These are phyloP conservation scores for Salvelinus namaycush DNA, from an alignment of 2,113 vertebrate species.

Conservation along the genomic window DNA sequence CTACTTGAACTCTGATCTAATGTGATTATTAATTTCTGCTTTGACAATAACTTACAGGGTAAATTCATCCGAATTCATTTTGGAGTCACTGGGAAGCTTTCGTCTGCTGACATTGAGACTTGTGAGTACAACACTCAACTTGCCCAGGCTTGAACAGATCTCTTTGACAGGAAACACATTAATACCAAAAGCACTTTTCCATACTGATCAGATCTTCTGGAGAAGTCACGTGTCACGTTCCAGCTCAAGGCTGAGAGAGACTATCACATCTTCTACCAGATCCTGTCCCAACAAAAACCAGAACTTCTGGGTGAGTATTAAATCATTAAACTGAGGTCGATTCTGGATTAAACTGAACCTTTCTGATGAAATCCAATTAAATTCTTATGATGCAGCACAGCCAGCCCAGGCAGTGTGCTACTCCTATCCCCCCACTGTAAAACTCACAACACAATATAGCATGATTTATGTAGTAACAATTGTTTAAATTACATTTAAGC, in stretches of 20 bases:
- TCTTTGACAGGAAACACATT: neutral
- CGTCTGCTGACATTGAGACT: slow-evolving; percentile 91
- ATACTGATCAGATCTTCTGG: slow-evolving; percentile 78
- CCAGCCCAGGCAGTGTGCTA: no score
- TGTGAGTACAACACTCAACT: slow-evolving; percentile 73
- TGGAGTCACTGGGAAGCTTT: slow-evolving; percentile 86
- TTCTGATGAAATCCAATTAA: no score
- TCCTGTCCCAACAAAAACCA: slow-evolving; percentile 86
- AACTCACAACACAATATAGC: neutral
- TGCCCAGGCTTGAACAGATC: neutral
- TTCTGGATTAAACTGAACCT: neutral
- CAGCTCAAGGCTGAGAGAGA: slow-evolving; percentile 91
- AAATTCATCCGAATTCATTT: slow-evolving; percentile 96
- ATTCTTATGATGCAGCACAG: no score
- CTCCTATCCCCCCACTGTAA: no score
- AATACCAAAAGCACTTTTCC: neutral
- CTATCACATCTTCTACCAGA: slow-evolving; percentile 95
- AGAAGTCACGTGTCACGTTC: slow-evolving; percentile 89
- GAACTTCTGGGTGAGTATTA: slow-evolving; percentile 81
- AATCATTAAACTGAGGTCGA: neutral
- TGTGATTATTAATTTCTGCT: no score
- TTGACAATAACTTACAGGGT: slow-evolving; percentile 69
- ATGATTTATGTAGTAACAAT: no score
- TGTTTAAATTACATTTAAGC: no score
- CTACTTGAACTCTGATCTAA: no score